Conservation (phyloP, 2,888 invertebrate genomes). For the Stenodera caucasica region DNA sequence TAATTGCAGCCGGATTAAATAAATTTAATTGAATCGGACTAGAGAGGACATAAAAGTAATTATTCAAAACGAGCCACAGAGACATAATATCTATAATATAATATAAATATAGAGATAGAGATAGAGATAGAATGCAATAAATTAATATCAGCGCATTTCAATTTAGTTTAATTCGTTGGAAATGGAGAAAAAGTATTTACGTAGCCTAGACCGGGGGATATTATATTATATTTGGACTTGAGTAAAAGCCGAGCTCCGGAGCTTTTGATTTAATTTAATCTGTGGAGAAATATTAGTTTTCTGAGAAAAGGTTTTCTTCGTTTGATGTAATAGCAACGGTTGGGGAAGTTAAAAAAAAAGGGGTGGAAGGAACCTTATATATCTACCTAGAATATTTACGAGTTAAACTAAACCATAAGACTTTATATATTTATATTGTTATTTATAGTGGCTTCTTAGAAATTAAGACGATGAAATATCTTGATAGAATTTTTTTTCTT, state of each 20-base stretch:
- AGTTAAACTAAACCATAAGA: slow-evolving; percentile 51
- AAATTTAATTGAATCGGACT: slow-evolving; percentile 22
- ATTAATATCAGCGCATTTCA: slow-evolving; percentile 55
- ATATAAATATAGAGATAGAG: slow-evolving; percentile 22
- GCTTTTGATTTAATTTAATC: slow-evolving; percentile 58
- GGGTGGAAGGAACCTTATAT: neutral
- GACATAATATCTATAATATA: slow-evolving; percentile 21
- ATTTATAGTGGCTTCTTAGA: slow-evolving; percentile 51
- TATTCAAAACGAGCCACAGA: slow-evolving; percentile 33
- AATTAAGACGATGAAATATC: slow-evolving; percentile 43
- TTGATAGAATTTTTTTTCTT: slow-evolving; percentile 17
- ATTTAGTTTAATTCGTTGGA: slow-evolving; percentile 56
- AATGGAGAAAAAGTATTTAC: slow-evolving; percentile 55
- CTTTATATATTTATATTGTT: slow-evolving; percentile 53
- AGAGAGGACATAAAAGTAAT: slow-evolving; percentile 37
- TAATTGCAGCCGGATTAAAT: slow-evolving; percentile 17
- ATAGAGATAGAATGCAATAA: slow-evolving; percentile 47
- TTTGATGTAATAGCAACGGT: slow-evolving; percentile 45
- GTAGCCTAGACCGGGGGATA: slow-evolving; percentile 48
- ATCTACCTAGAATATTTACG: slow-evolving; percentile 48
- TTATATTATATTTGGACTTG: slow-evolving; percentile 52
- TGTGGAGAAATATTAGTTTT: slow-evolving; percentile 55
- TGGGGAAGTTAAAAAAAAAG: slow-evolving; percentile 16
- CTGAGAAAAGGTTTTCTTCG: slow-evolving; percentile 47
- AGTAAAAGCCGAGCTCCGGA: slow-evolving; percentile 44